These are phyloP conservation scores for Pogonognathellus flavescens DNA, from an alignment of 1,140 invertebrate genomes.

Conservation along the genomic window DNA sequence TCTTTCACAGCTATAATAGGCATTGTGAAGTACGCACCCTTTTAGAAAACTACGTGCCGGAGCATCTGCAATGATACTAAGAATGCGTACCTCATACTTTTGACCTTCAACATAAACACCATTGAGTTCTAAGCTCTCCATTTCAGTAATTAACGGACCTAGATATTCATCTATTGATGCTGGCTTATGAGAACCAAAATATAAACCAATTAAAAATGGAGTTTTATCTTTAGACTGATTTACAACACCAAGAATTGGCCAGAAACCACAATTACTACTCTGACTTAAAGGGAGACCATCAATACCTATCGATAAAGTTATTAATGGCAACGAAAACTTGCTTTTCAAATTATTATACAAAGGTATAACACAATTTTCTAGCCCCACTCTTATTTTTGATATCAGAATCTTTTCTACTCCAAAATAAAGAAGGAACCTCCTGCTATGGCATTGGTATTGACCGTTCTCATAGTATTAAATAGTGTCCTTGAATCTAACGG, in stretches of 20 bases:
- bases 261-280: conserved; percentile 54
- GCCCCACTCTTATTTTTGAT: neutral
- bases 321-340: neutral
- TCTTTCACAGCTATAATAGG: conserved; percentile 49
- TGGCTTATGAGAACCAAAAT: conserved; percentile 42
- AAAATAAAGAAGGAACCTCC: too few species aligned
- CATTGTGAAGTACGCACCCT: neutral
- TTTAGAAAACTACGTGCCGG: conserved; percentile 53
- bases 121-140: conserved; percentile 42
- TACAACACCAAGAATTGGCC: conserved; percentile 47
- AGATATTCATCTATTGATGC: conserved; percentile 1
- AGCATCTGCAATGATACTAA: conserved; percentile 29
- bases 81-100: neutral
- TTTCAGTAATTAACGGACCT: conserved; percentile 40
- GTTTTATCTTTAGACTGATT: conserved; percentile 26
- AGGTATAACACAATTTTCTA: neutral
- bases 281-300: conserved; percentile 54
- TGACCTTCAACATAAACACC: neutral
- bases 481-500: neutral
- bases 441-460: neutral
- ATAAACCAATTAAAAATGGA: conserved; percentile 42
- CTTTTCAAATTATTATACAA: neutral
- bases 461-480: neutral
- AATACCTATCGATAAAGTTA: conserved; percentile 41
- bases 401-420: neutral